Base-by-base conservation (phyloP, 2,113 vertebrate genomes). In the Menura novaehollandiae region DNA sequence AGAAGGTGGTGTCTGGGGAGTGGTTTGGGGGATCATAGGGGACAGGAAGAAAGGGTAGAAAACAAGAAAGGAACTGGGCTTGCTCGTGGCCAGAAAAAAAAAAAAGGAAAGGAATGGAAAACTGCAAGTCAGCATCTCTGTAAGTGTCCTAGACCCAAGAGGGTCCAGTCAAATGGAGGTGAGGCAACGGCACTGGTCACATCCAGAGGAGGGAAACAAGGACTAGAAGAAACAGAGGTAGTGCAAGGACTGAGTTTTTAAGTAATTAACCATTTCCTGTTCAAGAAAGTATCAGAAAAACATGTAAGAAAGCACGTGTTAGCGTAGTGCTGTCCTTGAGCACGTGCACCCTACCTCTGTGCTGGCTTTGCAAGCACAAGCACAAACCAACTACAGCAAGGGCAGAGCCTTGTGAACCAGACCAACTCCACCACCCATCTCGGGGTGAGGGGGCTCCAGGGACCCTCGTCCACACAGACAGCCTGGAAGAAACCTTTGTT, bases 371-470 rank as follows among this genome's bases (percentile, higher is more conserved):
- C 4, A 49, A 39, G 49, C 1, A 4, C 43, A 67, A 55, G 44
- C 49, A 67, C 67, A 85, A 21, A 4, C 26, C 37, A 24, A 1
- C 33, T 10, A 7, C 68, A 68, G 52, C 32, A 21, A 53, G 17
- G 49, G 18, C 49, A 88, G 68, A 63, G 39, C 18, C 51, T 68
- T 68, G 49, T 55, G 49, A 73, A 16, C 19, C 39, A 59, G 43
- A 13, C 9, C 2, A 1, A 11, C 22, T 11, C 66, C 59, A 35
- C 2, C 37, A 53, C 39, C 15, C 4, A 2, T 1, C 47, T 13
- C 63, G 44, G 78, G 1, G 1, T 21, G 37, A 46, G 24, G 0
- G 24, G 28, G 53, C 33, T 59, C 32, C n/a, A 15, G 10, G 11
- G 52, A 28, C 22, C 35, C n/a, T 37, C n/a, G 12, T 8, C 39